Evolutionary conservation across 2,113 vertebrate genomes (phyloP).

Genomic region (Ceyx margarethae): DNA sequence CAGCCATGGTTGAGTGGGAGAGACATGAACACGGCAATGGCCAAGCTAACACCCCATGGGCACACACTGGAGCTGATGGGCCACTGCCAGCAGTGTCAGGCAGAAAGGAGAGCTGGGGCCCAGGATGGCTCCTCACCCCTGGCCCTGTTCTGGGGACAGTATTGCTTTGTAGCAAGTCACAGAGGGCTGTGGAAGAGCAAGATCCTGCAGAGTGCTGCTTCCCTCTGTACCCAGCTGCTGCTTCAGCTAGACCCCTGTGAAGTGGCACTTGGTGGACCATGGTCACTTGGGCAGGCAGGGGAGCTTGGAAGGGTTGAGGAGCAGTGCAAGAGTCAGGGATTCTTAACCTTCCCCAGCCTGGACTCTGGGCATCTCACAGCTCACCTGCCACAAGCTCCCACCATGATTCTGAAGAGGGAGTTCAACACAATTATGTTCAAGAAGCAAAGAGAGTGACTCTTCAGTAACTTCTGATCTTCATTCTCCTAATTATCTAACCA

Average conservation of each 20-base stretch:
- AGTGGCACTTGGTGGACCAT: neutral
- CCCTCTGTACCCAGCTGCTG: accelerated
- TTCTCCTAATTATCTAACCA: neutral
- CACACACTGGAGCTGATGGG: neutral
- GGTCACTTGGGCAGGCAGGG: neutral
- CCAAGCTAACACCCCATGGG: neutral
- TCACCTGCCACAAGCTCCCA: neutral
- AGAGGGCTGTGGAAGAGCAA: neutral
- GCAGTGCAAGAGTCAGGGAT: neutral
- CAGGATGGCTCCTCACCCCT: neutral
- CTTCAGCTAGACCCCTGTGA: neutral
- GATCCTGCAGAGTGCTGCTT: neutral
- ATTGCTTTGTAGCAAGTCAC: neutral
- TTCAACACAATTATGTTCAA: neutral
- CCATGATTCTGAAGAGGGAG: neutral
- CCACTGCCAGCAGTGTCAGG: neutral
- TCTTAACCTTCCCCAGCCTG: neutral
- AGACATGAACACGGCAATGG: neutral
- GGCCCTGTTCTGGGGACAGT: neutral
- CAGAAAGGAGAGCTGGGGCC: neutral
- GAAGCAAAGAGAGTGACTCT: neutral
- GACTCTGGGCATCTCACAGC: neutral
- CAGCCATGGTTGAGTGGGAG: neutral
- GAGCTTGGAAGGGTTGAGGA: neutral
- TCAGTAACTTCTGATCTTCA: conserved; percentile 27